Evolutionary conservation across 2,888 invertebrate species (phyloP).

Genomic region (Ectemnius cavifrons): DNA sequence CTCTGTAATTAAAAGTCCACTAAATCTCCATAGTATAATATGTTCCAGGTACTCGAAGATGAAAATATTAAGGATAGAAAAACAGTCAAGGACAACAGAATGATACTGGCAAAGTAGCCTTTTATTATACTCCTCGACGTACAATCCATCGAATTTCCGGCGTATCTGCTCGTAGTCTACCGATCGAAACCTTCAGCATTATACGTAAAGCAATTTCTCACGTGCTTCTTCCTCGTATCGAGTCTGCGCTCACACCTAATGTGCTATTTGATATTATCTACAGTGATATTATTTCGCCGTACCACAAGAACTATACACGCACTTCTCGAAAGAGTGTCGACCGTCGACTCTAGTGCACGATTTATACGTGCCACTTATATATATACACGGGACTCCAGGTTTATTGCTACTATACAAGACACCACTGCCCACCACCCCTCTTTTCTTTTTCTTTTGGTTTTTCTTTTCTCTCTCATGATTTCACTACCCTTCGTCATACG

Average conservation of each 20-base stretch:
- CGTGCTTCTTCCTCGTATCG: conserved; percentile 47
- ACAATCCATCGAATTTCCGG: neutral
- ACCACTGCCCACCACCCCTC: conserved; percentile 27
- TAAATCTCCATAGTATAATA: too few relatives aligned
- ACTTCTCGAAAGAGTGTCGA: conserved; percentile 23
- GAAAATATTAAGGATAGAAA: too few relatives aligned
- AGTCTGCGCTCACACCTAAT: conserved; percentile 60
- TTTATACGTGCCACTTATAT: conserved; percentile 50
- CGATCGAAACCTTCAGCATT: conserved; percentile 34
- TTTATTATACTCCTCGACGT: conserved; percentile 24
- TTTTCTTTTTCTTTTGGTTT: neutral
- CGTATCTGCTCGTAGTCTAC: neutral
- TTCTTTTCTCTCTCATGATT: neutral
- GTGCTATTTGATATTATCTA: conserved; percentile 75
- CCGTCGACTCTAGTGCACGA: conserved; percentile 30
- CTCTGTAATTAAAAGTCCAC: too few relatives aligned
- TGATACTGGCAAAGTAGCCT: conserved; percentile 27
- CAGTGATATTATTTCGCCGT: conserved; percentile 72
- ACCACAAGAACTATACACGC: conserved; percentile 50
- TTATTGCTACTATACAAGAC: conserved; percentile 75
- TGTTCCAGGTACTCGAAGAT: too few relatives aligned
- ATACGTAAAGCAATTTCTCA: conserved; percentile 45
- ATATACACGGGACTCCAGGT: conserved; percentile 56
- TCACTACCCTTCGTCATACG: too few relatives aligned
- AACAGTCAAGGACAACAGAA: too few relatives aligned